These are phyloP conservation scores for Myxocyprinus asiaticus DNA, from an alignment of 2,113 vertebrate genomes.

Conservation along the genomic window DNA sequence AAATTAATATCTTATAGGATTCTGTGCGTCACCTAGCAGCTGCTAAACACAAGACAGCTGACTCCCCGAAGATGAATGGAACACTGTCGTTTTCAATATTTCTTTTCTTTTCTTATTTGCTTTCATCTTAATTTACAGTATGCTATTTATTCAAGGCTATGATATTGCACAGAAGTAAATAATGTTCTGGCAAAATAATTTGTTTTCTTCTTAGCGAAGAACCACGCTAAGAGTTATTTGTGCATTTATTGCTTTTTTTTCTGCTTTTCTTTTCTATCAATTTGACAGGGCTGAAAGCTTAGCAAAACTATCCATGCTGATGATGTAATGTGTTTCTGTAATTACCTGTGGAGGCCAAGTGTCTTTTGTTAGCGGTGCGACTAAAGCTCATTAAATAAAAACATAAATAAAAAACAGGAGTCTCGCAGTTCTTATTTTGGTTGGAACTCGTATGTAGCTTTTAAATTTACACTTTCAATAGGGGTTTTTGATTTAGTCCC, in stretches of 20 bases:
- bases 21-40: conserved; percentile 29
- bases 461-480: background rate
- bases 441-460: conserved; percentile 22
- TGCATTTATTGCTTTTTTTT: conserved; percentile 49
- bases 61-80: conserved; percentile 30
- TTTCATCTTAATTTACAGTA: conserved; percentile 53
- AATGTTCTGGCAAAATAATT: conserved; percentile 50
- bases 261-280: conserved; percentile 43
- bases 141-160: conserved; percentile 45
- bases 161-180: conserved; percentile 40
- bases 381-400: conserved; percentile 43
- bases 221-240: conserved; percentile 51
- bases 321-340: conserved; percentile 58
- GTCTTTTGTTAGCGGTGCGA: conserved; percentile 42
- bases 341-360: conserved; percentile 51
- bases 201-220: conserved; percentile 39
- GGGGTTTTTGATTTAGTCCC: conserved; percentile 13
- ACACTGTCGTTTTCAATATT: conserved; percentile 23
- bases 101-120: conserved; percentile 37
- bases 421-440: conserved; percentile 31
- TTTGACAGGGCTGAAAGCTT: conserved; percentile 37
- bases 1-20: conserved; percentile 11
- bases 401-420: background rate
- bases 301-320: conserved; percentile 48
- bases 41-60: conserved; percentile 41